These are phyloP conservation scores for Elanoides forficatus DNA, from an alignment of 2,113 vertebrate species.

Conservation along the genomic window DNA sequence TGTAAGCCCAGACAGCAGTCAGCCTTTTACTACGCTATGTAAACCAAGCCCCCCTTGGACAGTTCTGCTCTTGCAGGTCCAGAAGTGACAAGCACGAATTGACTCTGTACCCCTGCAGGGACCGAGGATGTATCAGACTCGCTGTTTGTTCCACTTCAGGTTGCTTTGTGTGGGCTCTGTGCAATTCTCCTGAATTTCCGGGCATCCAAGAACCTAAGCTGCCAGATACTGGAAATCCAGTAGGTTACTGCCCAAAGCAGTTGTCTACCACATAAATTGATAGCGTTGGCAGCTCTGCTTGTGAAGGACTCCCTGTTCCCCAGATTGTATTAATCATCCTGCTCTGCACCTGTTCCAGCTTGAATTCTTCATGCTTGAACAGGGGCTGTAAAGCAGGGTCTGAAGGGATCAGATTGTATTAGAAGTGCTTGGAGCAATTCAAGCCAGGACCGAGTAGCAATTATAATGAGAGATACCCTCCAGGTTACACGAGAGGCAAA, in stretches of 20 bases:
- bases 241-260: conserved; percentile 62
- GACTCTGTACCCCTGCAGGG: not conserved
- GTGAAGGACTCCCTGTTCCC: conserved; percentile 60
- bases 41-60: not conserved
- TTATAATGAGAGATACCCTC: conserved; percentile 28
- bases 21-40: not conserved
- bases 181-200: conserved; percentile 50
- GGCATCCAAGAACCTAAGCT: conserved; percentile 15
- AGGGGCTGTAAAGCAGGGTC: conserved; percentile 54
- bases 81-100: not conserved
- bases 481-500: conserved; percentile 40
- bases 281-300: conserved; percentile 57
- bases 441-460: not conserved
- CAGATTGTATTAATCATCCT: conserved; percentile 62
- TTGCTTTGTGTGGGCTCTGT: conserved; percentile 3
- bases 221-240: conserved; percentile 45
- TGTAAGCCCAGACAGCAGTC: not conserved
- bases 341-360: conserved; percentile 64
- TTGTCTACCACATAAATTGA: conserved; percentile 69
- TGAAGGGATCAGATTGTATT: conserved; percentile 56
- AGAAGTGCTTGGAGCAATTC: conserved; percentile 51
- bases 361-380: conserved; percentile 66
- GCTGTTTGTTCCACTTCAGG: not conserved
- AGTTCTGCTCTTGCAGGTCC: not conserved
- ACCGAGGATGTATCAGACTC: not conserved